phyloP scores from a whole-genome alignment of 2,113 vertebrate species.

The Guaruba guarouba region DNA sequence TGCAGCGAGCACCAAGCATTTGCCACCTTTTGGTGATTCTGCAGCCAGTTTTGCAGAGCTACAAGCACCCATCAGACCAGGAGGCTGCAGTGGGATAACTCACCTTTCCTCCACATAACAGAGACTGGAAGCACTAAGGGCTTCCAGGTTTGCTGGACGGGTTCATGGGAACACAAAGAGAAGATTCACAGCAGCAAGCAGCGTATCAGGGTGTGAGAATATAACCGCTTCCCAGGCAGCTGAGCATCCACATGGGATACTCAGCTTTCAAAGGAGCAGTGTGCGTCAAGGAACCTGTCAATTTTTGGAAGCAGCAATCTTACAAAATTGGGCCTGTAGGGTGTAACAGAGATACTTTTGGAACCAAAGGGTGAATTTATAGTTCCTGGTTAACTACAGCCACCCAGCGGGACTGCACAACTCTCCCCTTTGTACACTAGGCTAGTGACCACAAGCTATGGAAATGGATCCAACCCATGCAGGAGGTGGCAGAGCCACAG shows the following conservation, averaged over 20 bases:
- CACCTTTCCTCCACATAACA: background rate
- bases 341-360: background rate
- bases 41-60: background rate
- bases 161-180: background rate
- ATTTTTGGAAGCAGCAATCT: background rate
- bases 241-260: background rate
- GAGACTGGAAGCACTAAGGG: background rate
- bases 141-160: background rate
- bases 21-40: background rate
- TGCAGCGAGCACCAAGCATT: background rate
- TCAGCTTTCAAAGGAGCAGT: background rate
- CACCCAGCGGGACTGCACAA: background rate
- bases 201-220: background rate
- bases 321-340: background rate
- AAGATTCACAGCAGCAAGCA: background rate
- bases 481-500: constrained; percentile 4
- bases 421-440: background rate
- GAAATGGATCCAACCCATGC: fast-evolving
- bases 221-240: background rate
- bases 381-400: background rate
- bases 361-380: background rate
- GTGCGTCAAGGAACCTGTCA: background rate
- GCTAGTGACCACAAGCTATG: background rate
- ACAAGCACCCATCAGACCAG: background rate
- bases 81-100: background rate